Percentiles rank a stretch among this genome's conserved stretches.
Evolutionary conservation across 2,888 invertebrate genomes (phyloP).

Genomic region (Ormyrus thymus): DNA sequence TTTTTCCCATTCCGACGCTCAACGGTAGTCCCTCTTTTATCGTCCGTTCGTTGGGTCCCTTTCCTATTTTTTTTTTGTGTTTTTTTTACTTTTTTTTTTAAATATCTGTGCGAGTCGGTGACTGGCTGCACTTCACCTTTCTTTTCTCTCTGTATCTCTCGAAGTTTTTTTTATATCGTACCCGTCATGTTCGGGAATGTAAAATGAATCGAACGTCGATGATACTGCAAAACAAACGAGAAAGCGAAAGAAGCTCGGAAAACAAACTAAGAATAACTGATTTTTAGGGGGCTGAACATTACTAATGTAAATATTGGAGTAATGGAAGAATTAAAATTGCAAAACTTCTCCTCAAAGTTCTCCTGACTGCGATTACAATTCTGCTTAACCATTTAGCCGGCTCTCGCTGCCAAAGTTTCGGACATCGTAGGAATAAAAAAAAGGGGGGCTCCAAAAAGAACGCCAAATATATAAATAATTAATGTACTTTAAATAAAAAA

Average conservation of each 20-base stretch:
- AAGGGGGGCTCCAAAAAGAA: too few relatives aligned
- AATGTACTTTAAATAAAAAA: constrained; percentile 17
- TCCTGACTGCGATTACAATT: too few relatives aligned
- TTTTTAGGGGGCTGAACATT: constrained; percentile 34
- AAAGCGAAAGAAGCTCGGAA: constrained; percentile 8
- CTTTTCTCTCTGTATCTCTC: background rate
- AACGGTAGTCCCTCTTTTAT: constrained; percentile 36
- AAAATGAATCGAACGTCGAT: constrained; percentile 8
- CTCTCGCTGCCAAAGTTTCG: too few relatives aligned
- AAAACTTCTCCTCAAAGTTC: too few relatives aligned
- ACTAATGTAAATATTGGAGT: constrained; percentile 19
- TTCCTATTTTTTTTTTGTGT: background rate
- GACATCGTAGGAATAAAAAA: too few relatives aligned
- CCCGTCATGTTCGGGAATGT: background rate
- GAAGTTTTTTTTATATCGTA: too few relatives aligned
- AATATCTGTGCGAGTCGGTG: constrained; percentile 17
- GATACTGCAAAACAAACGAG: background rate
- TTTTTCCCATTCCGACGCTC: constrained; percentile 17
- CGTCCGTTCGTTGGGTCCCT: background rate
- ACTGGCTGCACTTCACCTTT: constrained; percentile 20
- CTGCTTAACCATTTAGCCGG: too few relatives aligned
- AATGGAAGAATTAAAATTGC: too few relatives aligned
- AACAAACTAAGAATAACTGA: too few relatives aligned
- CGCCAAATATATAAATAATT: constrained; percentile 23
- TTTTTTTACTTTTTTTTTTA: background rate